Base-by-base conservation (phyloP, 2,113 vertebrate genomes). In the Pelecanus crispus region DNA sequence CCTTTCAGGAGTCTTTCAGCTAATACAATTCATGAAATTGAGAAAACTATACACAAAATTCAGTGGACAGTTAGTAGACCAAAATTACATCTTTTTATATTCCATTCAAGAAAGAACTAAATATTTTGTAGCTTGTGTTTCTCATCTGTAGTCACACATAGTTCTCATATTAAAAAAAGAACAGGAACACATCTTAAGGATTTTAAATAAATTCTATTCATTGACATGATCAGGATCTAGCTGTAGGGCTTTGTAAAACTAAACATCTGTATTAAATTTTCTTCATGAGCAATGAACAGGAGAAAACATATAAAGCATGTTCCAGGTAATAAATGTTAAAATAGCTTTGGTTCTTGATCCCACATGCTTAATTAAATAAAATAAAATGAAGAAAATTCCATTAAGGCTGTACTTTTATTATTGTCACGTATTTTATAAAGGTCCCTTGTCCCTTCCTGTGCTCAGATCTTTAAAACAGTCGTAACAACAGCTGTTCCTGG, bases 321-420 rank as follows among this genome's bases (percentile, higher is more conserved):
- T 88, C n/a, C 42, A 83, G n/a, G 20, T 67, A 79, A 78, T 67
- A 88, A 94, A 93, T 56, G 31, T 75, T 92, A 75, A 93, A 93
- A 82, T 67, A 11, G 1, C 3, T 74, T 86, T 88, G 31, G 31
- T 63, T 90, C 81, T 36, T 89, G 38, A 80, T 73, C 16, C 40
- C n/a, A 77, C 10, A 65, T 2, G 3, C 10, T 53, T 86, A 81
- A 91, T 81, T 58, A 81, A 82, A 70, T 62, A 42, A 92, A 90
- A 85, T 56, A 52, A 88, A 83, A 78, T 65, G 1, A 91, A 92
- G 28, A 72, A 92, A 74, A 67, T 44, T 50, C 53, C 31, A 93
- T 52, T 83, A 85, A 67, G 31, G 11, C 11, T 74, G 17, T 53
- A 34, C 6, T 68, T 96, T 63, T 81, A 83, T 81, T 84, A 24